These are phyloP conservation scores for Alentia gelatinosa DNA, from an alignment of 2,888 invertebrate species.

Conservation along the genomic window DNA sequence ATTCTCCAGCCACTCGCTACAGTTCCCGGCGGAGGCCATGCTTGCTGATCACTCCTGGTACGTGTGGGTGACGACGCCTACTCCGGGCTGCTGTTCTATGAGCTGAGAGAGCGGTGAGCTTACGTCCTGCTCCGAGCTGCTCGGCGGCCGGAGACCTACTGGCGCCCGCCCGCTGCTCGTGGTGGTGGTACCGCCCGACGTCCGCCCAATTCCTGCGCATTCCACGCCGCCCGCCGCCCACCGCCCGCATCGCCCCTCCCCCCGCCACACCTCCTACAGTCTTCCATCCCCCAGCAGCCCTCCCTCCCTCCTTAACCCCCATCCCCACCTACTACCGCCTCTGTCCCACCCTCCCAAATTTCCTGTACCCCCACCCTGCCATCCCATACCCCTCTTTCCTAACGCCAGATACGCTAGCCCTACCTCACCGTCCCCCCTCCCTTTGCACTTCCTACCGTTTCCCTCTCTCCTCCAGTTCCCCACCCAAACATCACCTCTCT, in stretches of 20 bases:
- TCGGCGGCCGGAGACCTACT: background rate
- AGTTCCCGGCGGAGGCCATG: conserved; percentile 23
- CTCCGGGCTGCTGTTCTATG: background rate
- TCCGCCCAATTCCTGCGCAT: background rate
- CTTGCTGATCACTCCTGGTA: background rate
- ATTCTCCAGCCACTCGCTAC: conserved; percentile 42
- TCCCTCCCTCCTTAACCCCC: background rate
- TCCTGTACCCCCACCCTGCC: too few relatives aligned
- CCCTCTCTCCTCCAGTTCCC: too few relatives aligned
- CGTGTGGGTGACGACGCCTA: background rate
- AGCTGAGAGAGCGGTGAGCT: background rate
- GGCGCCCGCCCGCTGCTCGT: background rate
- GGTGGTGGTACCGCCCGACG: background rate
- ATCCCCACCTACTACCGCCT: background rate
- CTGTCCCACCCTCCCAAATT: background rate
- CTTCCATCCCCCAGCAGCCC: background rate
- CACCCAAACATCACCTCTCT: too few relatives aligned
- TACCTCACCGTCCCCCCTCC: too few relatives aligned
- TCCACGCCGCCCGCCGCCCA: background rate
- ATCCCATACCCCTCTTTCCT: too few relatives aligned
- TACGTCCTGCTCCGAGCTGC: background rate
- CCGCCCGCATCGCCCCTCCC: background rate
- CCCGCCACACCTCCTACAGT: background rate
- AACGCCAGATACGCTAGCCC: too few relatives aligned
- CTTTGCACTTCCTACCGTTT: too few relatives aligned